These are phyloP conservation scores for Urocynchramus pylzowi DNA, from an alignment of 2,113 vertebrate genomes.

Conservation along the genomic window DNA sequence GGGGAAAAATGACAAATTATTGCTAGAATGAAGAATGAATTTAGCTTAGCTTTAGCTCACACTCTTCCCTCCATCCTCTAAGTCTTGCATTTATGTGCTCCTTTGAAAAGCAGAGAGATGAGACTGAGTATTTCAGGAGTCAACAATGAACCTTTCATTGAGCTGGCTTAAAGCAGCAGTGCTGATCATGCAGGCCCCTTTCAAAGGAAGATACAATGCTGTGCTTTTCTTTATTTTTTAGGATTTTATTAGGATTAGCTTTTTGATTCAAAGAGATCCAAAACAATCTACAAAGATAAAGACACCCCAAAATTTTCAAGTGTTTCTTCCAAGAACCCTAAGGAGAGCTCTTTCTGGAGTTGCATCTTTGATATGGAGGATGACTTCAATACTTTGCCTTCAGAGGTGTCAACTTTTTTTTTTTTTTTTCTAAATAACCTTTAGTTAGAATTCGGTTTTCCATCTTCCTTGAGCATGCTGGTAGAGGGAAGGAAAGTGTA, in stretches of 20 bases:
- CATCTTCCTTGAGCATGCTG: background rate
- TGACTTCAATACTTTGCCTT: background rate
- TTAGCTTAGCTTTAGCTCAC: background rate
- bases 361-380: background rate
- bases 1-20: background rate
- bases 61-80: background rate
- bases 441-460: background rate
- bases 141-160: background rate
- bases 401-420: background rate
- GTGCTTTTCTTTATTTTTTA: background rate
- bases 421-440: background rate
- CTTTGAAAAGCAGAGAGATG: background rate
- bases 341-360: background rate
- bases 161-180: background rate
- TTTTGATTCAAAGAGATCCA: background rate
- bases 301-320: background rate
- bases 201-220: background rate
- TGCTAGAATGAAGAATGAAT: background rate
- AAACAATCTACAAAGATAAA: background rate
- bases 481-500: background rate
- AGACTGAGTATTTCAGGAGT: background rate
- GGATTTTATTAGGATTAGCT: background rate
- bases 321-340: background rate
- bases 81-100: background rate
- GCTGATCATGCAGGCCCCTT: background rate